Evolutionary conservation across 2,888 invertebrate species (phyloP).

Genomic region (Dromius quadrimaculatus): DNA sequence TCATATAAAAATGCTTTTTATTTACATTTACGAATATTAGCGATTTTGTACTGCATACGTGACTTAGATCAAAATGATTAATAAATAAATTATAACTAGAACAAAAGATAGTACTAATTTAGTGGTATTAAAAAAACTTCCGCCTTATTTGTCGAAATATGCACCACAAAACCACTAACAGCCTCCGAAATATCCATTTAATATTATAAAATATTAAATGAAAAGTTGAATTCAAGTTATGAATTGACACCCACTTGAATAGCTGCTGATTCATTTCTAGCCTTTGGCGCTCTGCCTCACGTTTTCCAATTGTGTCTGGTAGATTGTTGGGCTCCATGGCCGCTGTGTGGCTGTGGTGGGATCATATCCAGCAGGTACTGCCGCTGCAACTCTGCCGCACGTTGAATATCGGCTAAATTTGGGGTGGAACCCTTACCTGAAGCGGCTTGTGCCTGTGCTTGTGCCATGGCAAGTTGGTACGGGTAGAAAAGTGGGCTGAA

Average conservation of each 20-base stretch:
- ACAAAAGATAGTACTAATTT: constrained; percentile 1
- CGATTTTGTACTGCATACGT: constrained; percentile 52
- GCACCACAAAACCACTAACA: constrained; percentile 17
- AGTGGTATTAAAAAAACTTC: not conserved
- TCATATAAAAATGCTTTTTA: constrained; percentile 42
- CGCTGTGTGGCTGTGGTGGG: constrained; percentile 69
- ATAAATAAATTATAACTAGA: not conserved
- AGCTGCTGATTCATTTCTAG: not conserved
- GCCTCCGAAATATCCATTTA: too few relatives aligned
- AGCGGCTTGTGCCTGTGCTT: constrained; percentile 69
- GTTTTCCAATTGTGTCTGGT: constrained; percentile 74
- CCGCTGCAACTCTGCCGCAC: constrained; percentile 89
- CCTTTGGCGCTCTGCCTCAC: constrained; percentile 62
- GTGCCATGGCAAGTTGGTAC: constrained; percentile 89
- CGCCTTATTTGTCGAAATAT: not conserved
- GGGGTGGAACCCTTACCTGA: constrained; percentile 68
- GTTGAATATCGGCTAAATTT: constrained; percentile 81
- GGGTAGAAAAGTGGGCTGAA: constrained; percentile 90
- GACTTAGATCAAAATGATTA: constrained; percentile 46
- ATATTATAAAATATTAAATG: too few relatives aligned
- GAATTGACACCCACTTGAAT: not conserved
- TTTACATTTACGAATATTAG: constrained; percentile 42
- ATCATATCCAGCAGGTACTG: constrained; percentile 98
- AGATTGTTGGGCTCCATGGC: constrained; percentile 63
- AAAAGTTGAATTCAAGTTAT: too few relatives aligned